A percentile compares a stretch with the other conserved stretches of the same genome.
Conservation (phyloP, 2,113 vertebrate genomes). For the Cephalopholis sonnerati region DNA sequence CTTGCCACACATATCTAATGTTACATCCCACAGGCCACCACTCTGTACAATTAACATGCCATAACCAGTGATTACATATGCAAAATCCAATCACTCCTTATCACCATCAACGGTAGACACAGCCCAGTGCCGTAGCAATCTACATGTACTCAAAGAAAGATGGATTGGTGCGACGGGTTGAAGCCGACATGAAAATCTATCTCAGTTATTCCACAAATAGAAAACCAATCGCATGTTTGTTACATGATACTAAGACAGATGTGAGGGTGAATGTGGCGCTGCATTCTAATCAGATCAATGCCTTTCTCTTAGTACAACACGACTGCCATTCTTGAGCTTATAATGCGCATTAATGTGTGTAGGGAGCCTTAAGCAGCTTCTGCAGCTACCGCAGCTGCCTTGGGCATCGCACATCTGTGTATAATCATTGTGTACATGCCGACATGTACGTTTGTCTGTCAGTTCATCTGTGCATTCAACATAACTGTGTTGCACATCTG, state of each 20-base stretch:
- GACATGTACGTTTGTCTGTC: background rate
- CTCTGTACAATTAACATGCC: slow-evolving; percentile 76
- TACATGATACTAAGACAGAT: slow-evolving; percentile 79
- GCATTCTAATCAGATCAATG: slow-evolving; percentile 74
- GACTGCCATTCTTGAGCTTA: slow-evolving; percentile 12
- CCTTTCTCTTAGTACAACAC: slow-evolving; percentile 25
- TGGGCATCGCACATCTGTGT: slow-evolving; percentile 30
- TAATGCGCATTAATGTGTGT: slow-evolving; percentile 30
- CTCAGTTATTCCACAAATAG: slow-evolving; percentile 77
- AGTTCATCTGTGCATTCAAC: slow-evolving; percentile 3
- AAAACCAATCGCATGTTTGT: slow-evolving; percentile 80
- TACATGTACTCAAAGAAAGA: slow-evolving; percentile 75
- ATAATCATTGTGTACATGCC: background rate
- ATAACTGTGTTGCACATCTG: slow-evolving; percentile 2
- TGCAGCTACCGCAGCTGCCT: slow-evolving; percentile 36
- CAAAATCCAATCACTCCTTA: slow-evolving; percentile 75
- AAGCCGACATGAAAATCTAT: slow-evolving; percentile 77
- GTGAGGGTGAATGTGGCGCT: slow-evolving; percentile 55
- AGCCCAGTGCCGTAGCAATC: slow-evolving; percentile 47
- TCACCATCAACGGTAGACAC: slow-evolving; percentile 59
- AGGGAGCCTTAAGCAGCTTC: slow-evolving; percentile 14
- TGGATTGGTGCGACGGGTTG: slow-evolving; percentile 60
- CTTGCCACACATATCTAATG: slow-evolving; percentile 38
- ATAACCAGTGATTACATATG: slow-evolving; percentile 76
- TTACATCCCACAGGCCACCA: slow-evolving; percentile 70